phyloP scores from a whole-genome alignment of 1,140 invertebrate species.

The Lepeophtheirus salmonis region DNA sequence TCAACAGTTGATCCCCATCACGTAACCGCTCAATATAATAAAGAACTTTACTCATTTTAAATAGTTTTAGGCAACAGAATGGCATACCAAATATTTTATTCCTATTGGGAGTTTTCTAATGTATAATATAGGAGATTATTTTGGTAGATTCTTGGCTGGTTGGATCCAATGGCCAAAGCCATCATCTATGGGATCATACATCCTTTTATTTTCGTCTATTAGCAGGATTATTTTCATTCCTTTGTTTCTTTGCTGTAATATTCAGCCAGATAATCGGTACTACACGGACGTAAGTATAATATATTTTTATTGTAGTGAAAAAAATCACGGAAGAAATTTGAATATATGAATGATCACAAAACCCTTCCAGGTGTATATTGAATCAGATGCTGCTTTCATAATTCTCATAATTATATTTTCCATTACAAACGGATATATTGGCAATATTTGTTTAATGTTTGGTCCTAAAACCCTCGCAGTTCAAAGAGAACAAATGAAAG shows the following conservation, averaged over 20 bases:
- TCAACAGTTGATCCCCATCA: background rate
- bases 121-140: constrained; percentile 67
- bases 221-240: constrained; percentile 10
- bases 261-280: background rate
- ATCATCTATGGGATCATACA: background rate
- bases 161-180: constrained; percentile 6
- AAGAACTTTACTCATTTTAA: too few relatives aligned
- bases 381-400: background rate
- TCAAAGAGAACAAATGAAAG: background rate
- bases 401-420: background rate
- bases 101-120: constrained; percentile 71
- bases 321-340: too few relatives aligned
- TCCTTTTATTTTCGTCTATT: background rate
- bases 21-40: too few relatives aligned
- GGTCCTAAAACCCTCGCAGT: background rate
- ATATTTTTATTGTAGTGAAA: too few relatives aligned
- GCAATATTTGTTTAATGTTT: background rate
- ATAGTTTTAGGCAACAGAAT: background rate
- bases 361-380: too few relatives aligned
- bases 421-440: background rate
- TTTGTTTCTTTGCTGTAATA: constrained; percentile 16
- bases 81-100: constrained; percentile 42
- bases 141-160: constrained; percentile 42
- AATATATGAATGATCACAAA: too few relatives aligned
- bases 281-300: constrained; percentile 7